Evolutionary conservation across 2,113 vertebrate species (phyloP).

Genomic region (Tenebrosternarchus preto): DNA sequence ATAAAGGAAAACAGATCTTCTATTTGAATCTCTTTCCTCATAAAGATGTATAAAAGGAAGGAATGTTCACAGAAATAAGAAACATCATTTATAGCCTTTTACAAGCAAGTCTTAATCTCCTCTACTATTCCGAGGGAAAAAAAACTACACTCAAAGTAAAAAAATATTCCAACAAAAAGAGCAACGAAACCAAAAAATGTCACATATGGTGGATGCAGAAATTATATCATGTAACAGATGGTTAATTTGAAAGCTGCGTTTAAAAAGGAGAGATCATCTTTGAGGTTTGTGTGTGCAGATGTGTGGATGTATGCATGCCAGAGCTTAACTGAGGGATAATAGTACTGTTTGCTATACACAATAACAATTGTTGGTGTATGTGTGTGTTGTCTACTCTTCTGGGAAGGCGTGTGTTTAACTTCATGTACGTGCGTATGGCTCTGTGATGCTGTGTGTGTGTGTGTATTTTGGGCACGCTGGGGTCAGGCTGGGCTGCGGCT

Average conservation of each 20-base stretch:
- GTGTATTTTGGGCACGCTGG: conserved; percentile 45
- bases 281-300: conserved; percentile 35
- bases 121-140: background rate
- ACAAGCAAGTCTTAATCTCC: background rate
- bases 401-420: conserved; percentile 60
- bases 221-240: conserved; percentile 38
- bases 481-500: conserved; percentile 41
- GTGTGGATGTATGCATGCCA: conserved; percentile 67
- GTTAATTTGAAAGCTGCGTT: conserved; percentile 45
- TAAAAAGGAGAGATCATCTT: conserved; percentile 64
- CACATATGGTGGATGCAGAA: conserved; percentile 26
- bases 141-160: background rate
- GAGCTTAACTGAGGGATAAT: conserved; percentile 73
- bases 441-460: conserved; percentile 19
- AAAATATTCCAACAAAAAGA: conserved; percentile 13
- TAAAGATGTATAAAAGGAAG: background rate
- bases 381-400: conserved; percentile 61
- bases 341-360: conserved; percentile 58
- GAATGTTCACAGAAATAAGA: background rate
- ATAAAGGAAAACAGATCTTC: background rate
- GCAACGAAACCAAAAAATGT: conserved; percentile 37
- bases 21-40: background rate
- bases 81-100: background rate
- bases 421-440: conserved; percentile 1
- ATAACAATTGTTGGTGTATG: background rate